Conservation (phyloP, 2,888 invertebrate species). For the Drosophila rellima region DNA sequence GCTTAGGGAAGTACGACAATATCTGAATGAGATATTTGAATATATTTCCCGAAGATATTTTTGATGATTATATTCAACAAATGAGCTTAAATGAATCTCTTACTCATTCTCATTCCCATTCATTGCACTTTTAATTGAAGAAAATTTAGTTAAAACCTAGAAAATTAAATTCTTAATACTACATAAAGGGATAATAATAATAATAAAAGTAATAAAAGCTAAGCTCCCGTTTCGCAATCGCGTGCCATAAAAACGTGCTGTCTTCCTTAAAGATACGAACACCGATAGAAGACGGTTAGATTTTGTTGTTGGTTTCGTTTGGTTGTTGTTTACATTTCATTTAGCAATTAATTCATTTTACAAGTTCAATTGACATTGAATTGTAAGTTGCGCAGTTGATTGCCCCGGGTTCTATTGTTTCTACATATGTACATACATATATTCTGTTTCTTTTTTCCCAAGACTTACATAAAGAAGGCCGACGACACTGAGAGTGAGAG, state of each 20-base stretch:
- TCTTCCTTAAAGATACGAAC: slow-evolving; percentile 16
- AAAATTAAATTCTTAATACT: not conserved
- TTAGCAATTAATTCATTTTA: slow-evolving; percentile 61
- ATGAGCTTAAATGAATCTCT: too few relatives aligned
- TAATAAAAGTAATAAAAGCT: slow-evolving; percentile 2
- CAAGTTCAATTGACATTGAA: slow-evolving; percentile 74
- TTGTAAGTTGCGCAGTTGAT: slow-evolving; percentile 52
- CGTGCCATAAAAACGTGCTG: slow-evolving; percentile 75
- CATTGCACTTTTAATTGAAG: too few relatives aligned
- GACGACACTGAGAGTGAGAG: not conserved
- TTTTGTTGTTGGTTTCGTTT: slow-evolving; percentile 35
- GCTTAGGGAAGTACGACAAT: too few relatives aligned
- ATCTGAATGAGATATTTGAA: too few relatives aligned
- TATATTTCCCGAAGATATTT: too few relatives aligned
- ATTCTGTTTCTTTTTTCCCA: slow-evolving; percentile 2
- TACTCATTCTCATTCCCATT: too few relatives aligned
- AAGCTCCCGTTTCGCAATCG: slow-evolving; percentile 41
- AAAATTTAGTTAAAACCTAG: too few relatives aligned
- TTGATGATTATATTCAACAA: too few relatives aligned
- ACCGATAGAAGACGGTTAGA: slow-evolving; percentile 39
- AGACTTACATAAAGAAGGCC: slow-evolving; percentile 30
- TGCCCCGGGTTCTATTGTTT: slow-evolving; percentile 27
- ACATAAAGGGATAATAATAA: not conserved
- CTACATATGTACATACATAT: too few relatives aligned
- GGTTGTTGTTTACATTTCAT: slow-evolving; percentile 58